Conservation (phyloP, 2,888 invertebrate genomes). For the Drosophila suboccidentalis region DNA sequence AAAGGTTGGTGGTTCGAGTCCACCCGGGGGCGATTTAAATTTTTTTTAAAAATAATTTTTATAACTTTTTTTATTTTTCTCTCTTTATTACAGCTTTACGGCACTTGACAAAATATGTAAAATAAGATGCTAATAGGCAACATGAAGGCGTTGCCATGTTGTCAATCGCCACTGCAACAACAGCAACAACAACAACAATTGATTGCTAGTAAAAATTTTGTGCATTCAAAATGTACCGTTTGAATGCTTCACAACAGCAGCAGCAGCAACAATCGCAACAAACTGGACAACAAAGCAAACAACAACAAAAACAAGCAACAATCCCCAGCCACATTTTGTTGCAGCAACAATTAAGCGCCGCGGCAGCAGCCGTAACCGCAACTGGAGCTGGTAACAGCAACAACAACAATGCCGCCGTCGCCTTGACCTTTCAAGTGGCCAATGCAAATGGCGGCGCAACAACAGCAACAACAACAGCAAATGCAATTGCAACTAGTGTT, state of each 20-base stretch:
- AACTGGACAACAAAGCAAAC: constrained; percentile 55
- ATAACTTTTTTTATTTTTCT: neutral
- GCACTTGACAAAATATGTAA: constrained; percentile 59
- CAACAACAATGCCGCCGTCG: constrained; percentile 43
- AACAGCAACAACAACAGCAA: constrained; percentile 18
- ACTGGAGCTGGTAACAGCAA: constrained; percentile 49
- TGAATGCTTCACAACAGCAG: constrained; percentile 82
- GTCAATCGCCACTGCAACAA: constrained; percentile 55
- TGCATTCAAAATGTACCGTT: constrained; percentile 84
- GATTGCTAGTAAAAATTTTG: constrained; percentile 66
- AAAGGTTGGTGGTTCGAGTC: constrained; percentile 99
- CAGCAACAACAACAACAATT: constrained; percentile 40
- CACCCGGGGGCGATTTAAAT: constrained; percentile 93
- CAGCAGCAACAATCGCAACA: constrained; percentile 61
- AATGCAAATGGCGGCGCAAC: constrained; percentile 58
- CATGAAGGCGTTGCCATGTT: constrained; percentile 74
- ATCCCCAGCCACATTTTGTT: constrained; percentile 77
- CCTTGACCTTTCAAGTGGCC: constrained; percentile 60
- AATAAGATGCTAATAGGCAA: constrained; percentile 66
- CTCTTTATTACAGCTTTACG: constrained; percentile 26
- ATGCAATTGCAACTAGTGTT: constrained; percentile 42
- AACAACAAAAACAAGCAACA: constrained; percentile 50
- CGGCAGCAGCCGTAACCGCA: constrained; percentile 58
- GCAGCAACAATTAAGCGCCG: constrained; percentile 80
- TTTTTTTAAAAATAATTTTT: constrained; percentile 8